A percentile compares a stretch with the other conserved stretches of the same genome.
These are phyloP conservation scores for Rallus crepitans DNA, from an alignment of 2,797 vertebrate species.

Conservation along the genomic window DNA sequence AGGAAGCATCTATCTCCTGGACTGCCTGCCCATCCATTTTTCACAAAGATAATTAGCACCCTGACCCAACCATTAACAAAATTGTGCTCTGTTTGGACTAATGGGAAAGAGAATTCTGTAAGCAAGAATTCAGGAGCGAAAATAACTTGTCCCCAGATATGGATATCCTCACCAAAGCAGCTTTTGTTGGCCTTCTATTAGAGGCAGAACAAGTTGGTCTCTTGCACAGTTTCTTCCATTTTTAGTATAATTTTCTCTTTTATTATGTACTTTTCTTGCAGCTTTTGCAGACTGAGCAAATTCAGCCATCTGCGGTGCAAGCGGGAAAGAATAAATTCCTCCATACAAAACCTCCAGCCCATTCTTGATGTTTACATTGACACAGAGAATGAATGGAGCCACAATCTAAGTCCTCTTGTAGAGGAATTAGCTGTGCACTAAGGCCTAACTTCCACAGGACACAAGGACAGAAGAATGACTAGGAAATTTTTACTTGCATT, in stretches of 20 bases:
- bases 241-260: conserved; percentile 17
- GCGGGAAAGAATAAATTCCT: neutral
- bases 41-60: conserved; percentile 32
- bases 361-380: neutral
- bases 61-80: conserved; percentile 21
- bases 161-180: neutral
- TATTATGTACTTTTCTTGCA: neutral
- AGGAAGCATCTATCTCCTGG: neutral
- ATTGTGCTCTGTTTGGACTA: neutral
- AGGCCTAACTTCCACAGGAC: neutral
- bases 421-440: neutral
- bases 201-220: neutral
- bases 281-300: neutral
- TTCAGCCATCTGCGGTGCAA: conserved; percentile 1
- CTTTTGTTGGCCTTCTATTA: neutral
- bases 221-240: neutral
- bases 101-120: neutral
- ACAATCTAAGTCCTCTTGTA: neutral
- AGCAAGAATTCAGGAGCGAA: neutral
- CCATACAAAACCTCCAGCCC: neutral
- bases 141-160: neutral
- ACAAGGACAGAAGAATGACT: neutral
- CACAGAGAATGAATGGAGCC: neutral
- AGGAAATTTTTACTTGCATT: neutral
- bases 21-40: conserved; percentile 1